phyloP scores from a whole-genome alignment of 2,113 vertebrate species.

The Bambusicola thoracicus region DNA sequence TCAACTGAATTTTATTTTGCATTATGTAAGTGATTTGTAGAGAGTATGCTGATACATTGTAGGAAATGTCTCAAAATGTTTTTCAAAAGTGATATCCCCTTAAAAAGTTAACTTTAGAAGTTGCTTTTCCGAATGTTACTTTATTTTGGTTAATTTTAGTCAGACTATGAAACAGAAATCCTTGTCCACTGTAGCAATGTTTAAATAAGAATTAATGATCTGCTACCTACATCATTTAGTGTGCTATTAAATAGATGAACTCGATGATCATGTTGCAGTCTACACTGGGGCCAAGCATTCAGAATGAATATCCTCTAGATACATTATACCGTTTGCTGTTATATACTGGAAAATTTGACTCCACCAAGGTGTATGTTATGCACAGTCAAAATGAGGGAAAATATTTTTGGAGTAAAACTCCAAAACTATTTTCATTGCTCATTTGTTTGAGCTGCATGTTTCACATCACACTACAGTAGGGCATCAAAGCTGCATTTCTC shows the following conservation, averaged over 20 bases:
- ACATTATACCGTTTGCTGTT: not conserved
- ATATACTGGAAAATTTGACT: not conserved
- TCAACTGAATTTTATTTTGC: constrained; percentile 14
- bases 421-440: not conserved
- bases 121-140: not conserved
- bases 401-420: not conserved
- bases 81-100: not conserved
- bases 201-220: not conserved
- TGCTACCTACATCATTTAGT: not conserved
- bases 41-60: not conserved
- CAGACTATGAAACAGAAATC: not conserved
- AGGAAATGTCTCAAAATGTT: not conserved
- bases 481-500: not conserved
- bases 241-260: not conserved
- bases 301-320: not conserved
- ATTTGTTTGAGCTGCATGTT: not conserved
- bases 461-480: not conserved
- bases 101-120: not conserved
- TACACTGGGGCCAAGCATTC: not conserved
- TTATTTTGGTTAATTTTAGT: not conserved
- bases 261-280: not conserved
- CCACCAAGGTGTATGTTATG: not conserved
- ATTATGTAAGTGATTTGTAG: not conserved
- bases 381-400: not conserved
- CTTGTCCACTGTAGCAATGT: not conserved